Evolutionary conservation across 2,113 vertebrate species (phyloP), one percentile per base, ranked within the genome.

Genomic region (Naja naja): DNA sequence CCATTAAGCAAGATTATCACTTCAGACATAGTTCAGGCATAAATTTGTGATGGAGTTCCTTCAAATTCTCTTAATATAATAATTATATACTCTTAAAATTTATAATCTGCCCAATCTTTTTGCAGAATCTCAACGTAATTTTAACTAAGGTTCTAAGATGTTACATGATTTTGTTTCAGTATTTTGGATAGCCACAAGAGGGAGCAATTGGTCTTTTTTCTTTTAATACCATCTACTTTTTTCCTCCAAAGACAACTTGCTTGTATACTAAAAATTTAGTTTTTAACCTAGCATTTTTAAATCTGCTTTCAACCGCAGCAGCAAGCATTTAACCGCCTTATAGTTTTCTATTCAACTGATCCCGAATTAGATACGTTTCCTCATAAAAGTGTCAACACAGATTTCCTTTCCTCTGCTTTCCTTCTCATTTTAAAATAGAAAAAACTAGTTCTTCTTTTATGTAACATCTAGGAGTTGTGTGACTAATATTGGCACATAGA

Each of bases 131-230:
- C 27, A 85, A 45, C 0, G 2, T 30, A 87, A 45, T 74, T 89
- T 20, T 74, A 74, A 45, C 6, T 39, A 54, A 8, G 18, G 10
- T 49, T 88, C 20, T 60, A 45, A 11, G 22, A 81, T 12, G 47
- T 10, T 87, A 27, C 6, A 39, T 64, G 3, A 23, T 23, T 64
- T 64, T 64, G n/a, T 10, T 20, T 60, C 43, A 54, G 2, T 5
- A 27, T 92, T 91, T 49, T 0, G 5, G 0, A 0, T 14, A 60
- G 6, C 97, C 98, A 97, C 96, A 0, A 93, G 90, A 96, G 92
- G 97, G 96, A 60, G 95, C 2, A 0, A 0, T 96, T 95, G 95
- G 64, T 95, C 96, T 54, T 94, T n/a, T 87, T 93, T 90, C 58
- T 92, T 96, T 64, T 39, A n/a, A 64, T 0, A 43, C 3, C 22